Base-by-base conservation (phyloP, 1,140 invertebrate genomes). In the Zaprionus camerounensis region DNA sequence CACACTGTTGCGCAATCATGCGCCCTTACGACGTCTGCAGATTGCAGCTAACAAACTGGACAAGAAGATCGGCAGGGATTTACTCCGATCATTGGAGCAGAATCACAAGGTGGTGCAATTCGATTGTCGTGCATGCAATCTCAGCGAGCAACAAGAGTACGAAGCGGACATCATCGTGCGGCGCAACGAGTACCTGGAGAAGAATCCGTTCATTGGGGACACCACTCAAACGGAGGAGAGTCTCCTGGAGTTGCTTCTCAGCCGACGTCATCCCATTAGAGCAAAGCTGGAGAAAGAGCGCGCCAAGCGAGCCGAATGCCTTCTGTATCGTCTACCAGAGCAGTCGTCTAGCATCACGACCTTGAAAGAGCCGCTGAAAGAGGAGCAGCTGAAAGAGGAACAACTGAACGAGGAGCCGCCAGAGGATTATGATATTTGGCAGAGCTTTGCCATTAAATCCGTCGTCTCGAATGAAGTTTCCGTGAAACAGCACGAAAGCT, bases 161-260 rank as follows among this genome's bases (percentile, higher is more conserved):
- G 88, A 92, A 31, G 73, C 75, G 28, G 78, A 86, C 5, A 28
- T 92, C 0, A 75, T 92, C 9, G 11, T 92, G 24, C 66, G 86
- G 0, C 80, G 91, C 3, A 92, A 92, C 44, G 67, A 75, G 7
- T 90, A 78, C 31, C 41, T 67, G 5, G 11, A 13, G 0, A 17
- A 49, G 1, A 46, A 88, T 36, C 1, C 24, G 4, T 49, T 20
- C 13, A n/a, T 77, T 26, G 56, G 53, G 0, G 36, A 58, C n/a
- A 12, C 15, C 4, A 57, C n/a, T 7, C 5, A 53, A 61, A 51
- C 20, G 46, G 64, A 80, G 24, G 6, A 83, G 7, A 38, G 49
- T 4, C 44, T 87, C 0, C 59, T 70, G 5, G n/a, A 44, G 0
- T 56, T 71, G 26, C 3, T 88, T 7, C 31, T 17, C 3, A 20